A percentile compares a stretch with the other conserved stretches of the same genome.
phyloP scores from a whole-genome alignment of 2,113 vertebrate species.

The Pyxicephalus adspersus region DNA sequence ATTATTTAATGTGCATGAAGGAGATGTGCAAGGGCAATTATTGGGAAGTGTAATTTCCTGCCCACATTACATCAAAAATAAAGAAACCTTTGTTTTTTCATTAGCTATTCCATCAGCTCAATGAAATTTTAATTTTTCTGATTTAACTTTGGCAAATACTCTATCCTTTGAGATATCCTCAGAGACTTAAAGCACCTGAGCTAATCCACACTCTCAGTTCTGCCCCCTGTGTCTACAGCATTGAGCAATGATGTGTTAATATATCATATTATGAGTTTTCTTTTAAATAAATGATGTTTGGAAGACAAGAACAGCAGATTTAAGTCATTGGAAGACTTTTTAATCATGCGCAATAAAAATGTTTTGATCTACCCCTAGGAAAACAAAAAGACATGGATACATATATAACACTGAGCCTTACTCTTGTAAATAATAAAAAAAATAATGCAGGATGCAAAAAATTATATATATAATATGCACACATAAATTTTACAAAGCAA shows the following conservation, averaged over 20 bases:
- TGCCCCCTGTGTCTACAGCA: constrained; percentile 44
- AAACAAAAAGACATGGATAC: not conserved
- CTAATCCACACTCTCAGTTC: constrained; percentile 4
- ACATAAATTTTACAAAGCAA: constrained; percentile 12
- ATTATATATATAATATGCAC: not conserved
- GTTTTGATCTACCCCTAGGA: constrained; percentile 21
- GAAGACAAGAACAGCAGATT: constrained; percentile 31
- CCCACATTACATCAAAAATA: too few species aligned
- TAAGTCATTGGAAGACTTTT: constrained; percentile 33
- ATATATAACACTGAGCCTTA: not conserved
- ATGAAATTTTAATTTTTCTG: not conserved
- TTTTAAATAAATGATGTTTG: constrained; percentile 48
- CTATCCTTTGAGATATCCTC: constrained; percentile 4
- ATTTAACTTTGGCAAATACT: not conserved
- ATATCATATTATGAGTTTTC: constrained; percentile 39
- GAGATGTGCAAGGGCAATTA: too few species aligned
- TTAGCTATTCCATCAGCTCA: not conserved
- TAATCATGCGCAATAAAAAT: constrained; percentile 44
- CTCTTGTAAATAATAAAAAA: constrained; percentile 6
- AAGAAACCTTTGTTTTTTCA: too few species aligned
- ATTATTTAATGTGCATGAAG: too few species aligned
- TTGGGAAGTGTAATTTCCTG: too few species aligned
- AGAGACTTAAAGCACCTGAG: constrained; percentile 12
- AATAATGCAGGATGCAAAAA: not conserved
- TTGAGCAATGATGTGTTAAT: constrained; percentile 37